phyloP scores from a whole-genome alignment of 37 sponge, comb jelly and placozoan genomes.

The Aphrocallistes beatrix region DNA sequence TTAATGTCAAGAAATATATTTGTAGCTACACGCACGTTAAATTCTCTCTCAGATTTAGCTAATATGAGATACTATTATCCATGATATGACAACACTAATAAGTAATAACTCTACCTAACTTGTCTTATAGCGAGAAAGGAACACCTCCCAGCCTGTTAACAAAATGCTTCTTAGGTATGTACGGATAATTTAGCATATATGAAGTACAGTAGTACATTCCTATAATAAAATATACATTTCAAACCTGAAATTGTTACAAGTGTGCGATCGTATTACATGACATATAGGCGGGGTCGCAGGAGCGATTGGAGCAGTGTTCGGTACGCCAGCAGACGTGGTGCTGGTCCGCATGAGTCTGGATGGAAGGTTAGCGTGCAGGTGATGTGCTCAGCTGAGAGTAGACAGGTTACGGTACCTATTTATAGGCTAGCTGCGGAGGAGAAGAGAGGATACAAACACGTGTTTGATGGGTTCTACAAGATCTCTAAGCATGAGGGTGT shows the following conservation, averaged over 20 bases:
- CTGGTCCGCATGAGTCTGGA: constrained; percentile 76
- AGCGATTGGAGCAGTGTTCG: constrained; percentile 57
- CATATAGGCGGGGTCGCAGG: constrained; percentile 60
- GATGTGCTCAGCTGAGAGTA: not conserved
- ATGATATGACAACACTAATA: no score
- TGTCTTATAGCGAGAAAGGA: not conserved
- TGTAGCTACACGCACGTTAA: not conserved
- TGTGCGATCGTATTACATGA: not conserved
- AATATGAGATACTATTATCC: no score
- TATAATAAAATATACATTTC: no score
- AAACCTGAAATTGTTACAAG: not conserved
- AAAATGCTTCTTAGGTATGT: not conserved
- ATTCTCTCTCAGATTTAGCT: not conserved
- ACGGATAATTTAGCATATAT: no score
- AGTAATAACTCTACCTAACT: no score
- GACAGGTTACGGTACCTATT: not conserved
- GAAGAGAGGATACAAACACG: constrained; percentile 68
- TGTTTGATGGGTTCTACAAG: constrained; percentile 71
- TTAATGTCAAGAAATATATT: no score
- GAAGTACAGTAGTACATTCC: no score
- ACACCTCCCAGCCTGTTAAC: constrained; percentile 10
- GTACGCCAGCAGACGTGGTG: constrained; percentile 78
- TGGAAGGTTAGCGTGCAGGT: constrained; percentile 31
- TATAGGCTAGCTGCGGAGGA: constrained; percentile 49
- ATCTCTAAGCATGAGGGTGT: constrained; percentile 80